phyloP scores from a whole-genome alignment of 2,113 vertebrate species.

The Notechis scutatus region DNA sequence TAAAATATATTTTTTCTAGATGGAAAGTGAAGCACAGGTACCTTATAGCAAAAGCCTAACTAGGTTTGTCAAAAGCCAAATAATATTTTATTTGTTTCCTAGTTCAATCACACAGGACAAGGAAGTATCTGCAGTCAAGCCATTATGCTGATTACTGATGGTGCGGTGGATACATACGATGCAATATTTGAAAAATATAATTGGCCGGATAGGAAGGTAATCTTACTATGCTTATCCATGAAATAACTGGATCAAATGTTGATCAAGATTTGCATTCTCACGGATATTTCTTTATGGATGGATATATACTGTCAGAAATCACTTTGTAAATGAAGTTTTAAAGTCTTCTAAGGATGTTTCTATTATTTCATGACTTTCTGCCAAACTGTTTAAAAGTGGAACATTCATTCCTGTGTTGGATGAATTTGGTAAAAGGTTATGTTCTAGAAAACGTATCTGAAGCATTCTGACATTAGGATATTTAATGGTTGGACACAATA shows the following conservation, averaged over 20 bases:
- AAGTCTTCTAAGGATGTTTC: background rate
- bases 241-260: background rate
- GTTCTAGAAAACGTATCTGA: background rate
- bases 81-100: constrained; percentile 31
- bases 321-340: background rate
- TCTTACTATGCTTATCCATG: constrained; percentile 3
- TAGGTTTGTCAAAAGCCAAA: background rate
- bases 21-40: background rate
- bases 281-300: background rate
- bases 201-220: constrained; percentile 97
- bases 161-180: constrained; percentile 95
- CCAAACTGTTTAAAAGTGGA: background rate
- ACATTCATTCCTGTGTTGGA: background rate
- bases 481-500: background rate
- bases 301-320: background rate
- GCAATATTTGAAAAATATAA: constrained; percentile 94
- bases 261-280: background rate
- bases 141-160: constrained; percentile 97
- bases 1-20: background rate
- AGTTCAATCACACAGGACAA: constrained; percentile 96
- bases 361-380: constrained; percentile 9
- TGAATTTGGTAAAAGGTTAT: background rate
- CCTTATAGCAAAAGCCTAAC: background rate
- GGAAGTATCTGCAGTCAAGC: constrained; percentile 97
- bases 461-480: background rate